Evolutionary conservation across 1,140 invertebrate genomes (phyloP).

Genomic region (Bombus waltoni): DNA sequence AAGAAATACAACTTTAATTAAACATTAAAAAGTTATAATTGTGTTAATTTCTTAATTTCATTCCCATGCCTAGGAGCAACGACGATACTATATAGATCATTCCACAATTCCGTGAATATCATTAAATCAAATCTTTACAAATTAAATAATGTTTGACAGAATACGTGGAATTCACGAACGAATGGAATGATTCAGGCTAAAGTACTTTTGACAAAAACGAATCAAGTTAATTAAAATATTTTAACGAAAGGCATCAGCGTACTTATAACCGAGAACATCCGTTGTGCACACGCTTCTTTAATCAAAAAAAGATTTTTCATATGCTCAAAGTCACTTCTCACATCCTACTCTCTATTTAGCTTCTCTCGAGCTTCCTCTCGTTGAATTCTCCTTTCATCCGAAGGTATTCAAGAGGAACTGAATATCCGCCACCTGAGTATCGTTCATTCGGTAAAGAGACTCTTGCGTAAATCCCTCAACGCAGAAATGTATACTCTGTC

Average conservation of each 20-base stretch:
- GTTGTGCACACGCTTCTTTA: neutral
- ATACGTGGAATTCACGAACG: neutral
- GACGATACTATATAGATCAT: too few relatives aligned
- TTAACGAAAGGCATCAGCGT: neutral
- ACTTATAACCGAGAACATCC: neutral
- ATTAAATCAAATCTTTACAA: neutral
- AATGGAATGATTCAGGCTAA: neutral
- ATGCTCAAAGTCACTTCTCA: slow-evolving; percentile 27
- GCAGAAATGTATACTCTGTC: slow-evolving; percentile 27
- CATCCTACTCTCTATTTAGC: slow-evolving; percentile 14
- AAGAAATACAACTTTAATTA: too few relatives aligned
- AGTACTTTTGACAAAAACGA: neutral
- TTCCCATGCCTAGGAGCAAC: too few relatives aligned
- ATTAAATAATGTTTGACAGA: neutral
- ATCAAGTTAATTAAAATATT: slow-evolving; percentile 20
- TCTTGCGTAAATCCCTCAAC: slow-evolving; percentile 31
- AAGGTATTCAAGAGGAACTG: slow-evolving; percentile 53
- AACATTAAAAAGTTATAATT: too few relatives aligned
- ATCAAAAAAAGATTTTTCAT: slow-evolving; percentile 19
- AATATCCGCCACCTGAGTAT: slow-evolving; percentile 48
- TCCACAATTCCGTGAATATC: neutral
- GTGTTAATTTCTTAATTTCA: too few relatives aligned
- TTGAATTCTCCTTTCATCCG: slow-evolving; percentile 49
- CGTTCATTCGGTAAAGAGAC: slow-evolving; percentile 40
- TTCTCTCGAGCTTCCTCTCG: slow-evolving; percentile 24